Base-by-base conservation (phyloP, 2,797 vertebrate genomes). In the Pseudochirops corinnae region DNA sequence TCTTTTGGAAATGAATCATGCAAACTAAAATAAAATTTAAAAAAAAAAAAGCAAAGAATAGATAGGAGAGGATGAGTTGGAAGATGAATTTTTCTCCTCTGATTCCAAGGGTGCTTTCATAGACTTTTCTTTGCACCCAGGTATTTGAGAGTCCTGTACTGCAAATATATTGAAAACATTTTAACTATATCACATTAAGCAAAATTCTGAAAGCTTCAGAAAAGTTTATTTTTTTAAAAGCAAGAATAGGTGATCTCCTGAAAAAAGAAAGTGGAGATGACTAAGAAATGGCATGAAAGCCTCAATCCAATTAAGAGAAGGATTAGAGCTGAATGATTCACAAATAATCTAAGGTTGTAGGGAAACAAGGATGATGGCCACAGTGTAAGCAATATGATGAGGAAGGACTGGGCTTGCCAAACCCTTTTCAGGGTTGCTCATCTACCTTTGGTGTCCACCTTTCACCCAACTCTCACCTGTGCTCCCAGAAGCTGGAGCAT, bases 21-120 rank as follows among this genome's bases (percentile, higher is more conserved):
- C 46, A 46, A 46, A 46, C 46, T 46, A 46, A 46, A 46, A 46
- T 46, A 46, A 46, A 46, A 1, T 46, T 46, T 46, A 91, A 53
- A 94, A 95, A 93, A 21, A 67, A 95, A 39, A 93, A 87, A 95
- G 92, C n/a, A 92, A 5, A 95, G 94, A 91, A 82, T 50, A 57
- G 60, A 92, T 60, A 92, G 2, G 16, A 18, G 31, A 90, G 28
- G 53, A 92, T 60, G 62, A 67, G 62, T n/a, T 52, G 52, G 3
- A 3, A 52, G n/a, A n/a, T 12, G 33, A 67, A 67, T n/a, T 95
- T 94, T 96, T 21, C 92, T 93, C 13, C 11, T 95, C 94, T 28
- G 2, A 96, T 91, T 96, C 95, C 5, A 90, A 39, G 67, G 55
- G 67, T 92, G 46, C 53, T 92, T 93, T 56, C 24, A 55, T n/a